Conservation (phyloP, 2,113 vertebrate species). For the Piaya cayana region DNA sequence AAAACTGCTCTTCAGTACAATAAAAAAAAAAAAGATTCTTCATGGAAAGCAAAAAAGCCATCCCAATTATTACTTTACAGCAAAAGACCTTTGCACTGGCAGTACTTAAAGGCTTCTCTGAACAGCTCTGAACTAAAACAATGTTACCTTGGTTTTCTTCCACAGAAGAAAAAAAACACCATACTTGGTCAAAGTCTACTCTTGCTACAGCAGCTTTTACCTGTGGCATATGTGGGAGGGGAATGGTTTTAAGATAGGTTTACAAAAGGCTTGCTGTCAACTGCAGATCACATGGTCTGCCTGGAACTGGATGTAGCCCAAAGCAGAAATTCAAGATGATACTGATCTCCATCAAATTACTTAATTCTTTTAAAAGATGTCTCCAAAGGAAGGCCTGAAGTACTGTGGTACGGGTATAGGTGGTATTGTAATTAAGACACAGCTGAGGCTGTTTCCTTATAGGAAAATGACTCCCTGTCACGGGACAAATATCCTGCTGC, state of each 20-base stretch:
- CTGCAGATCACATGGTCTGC: neutral
- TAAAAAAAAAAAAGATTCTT: neutral
- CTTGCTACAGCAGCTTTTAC: neutral
- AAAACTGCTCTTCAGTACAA: neutral
- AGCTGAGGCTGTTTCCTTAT: neutral
- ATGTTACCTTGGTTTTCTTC: neutral
- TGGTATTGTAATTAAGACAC: conserved; percentile 25
- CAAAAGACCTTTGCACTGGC: neutral
- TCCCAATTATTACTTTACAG: neutral
- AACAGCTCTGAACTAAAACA: neutral
- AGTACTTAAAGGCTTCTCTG: neutral
- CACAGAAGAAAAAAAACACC: neutral
- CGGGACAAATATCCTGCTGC: neutral
- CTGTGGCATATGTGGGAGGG: neutral
- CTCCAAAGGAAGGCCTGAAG: conserved; percentile 19
- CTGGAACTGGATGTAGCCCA: neutral
- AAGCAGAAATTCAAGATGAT: conserved; percentile 13
- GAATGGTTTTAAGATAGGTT: neutral
- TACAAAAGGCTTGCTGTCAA: neutral
- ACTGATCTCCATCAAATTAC: neutral
- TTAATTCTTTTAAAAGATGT: conserved; percentile 55
- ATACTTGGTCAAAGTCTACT: neutral
- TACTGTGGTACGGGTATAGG: neutral
- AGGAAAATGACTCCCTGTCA: conserved; percentile 47
- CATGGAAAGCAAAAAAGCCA: neutral